These are phyloP conservation scores for Onthophagus sagittarius DNA, from an alignment of 2,888 invertebrate genomes.

Conservation along the genomic window DNA sequence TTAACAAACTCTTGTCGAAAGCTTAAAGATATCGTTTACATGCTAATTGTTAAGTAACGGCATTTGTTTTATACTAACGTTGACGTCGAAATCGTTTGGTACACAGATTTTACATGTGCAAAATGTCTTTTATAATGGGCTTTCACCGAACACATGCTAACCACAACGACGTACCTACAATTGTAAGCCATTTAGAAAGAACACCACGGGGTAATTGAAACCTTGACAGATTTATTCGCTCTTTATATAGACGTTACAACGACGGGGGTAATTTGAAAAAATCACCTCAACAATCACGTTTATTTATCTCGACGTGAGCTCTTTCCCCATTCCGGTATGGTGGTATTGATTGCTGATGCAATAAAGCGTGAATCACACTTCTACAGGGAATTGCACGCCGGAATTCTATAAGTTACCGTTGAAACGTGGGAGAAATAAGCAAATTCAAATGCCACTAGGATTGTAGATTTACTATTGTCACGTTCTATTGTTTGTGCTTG, in stretches of 20 bases:
- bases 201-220: neutral
- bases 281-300: neutral
- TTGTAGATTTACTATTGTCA: neutral
- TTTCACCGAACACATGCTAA: neutral
- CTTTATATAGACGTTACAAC: neutral
- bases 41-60: neutral
- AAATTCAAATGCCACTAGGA: neutral
- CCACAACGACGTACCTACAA: neutral
- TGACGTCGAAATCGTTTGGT: neutral
- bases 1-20: neutral
- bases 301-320: neutral
- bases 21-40: neutral
- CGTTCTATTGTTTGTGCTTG: neutral
- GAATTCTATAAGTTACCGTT: neutral
- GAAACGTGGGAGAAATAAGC: neutral
- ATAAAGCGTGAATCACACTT: neutral
- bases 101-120: neutral
- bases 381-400: neutral
- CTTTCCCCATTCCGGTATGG: neutral
- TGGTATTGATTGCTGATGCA: neutral
- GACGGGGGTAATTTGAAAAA: neutral
- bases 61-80: neutral
- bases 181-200: neutral
- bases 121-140: neutral
- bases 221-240: neutral